phyloP scores from a whole-genome alignment of 92 coral and sea anemone species.

The Epizoanthus stellaris region DNA sequence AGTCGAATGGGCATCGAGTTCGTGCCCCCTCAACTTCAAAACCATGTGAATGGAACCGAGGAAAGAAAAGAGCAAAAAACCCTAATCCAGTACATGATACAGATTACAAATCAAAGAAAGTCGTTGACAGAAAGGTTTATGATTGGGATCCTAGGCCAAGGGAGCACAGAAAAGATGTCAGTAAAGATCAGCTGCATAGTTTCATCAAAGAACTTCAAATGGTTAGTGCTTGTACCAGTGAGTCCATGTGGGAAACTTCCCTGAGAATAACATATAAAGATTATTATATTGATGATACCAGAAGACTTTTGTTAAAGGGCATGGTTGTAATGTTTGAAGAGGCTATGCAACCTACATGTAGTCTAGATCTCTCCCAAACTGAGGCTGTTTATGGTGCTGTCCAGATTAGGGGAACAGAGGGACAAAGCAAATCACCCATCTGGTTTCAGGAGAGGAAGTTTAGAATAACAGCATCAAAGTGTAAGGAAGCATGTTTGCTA shows the following conservation, averaged over 20 bases:
- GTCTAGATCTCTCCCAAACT: too few species aligned
- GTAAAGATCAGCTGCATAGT: slow-evolving; percentile 15
- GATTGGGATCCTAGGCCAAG: slow-evolving; percentile 45
- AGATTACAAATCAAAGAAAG: slow-evolving; percentile 32
- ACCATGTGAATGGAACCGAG: slow-evolving; percentile 30
- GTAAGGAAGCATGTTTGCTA: slow-evolving; percentile 18
- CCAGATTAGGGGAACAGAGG: slow-evolving; percentile 24
- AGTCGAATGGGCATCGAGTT: slow-evolving; percentile 21
- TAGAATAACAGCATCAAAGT: slow-evolving; percentile 39
- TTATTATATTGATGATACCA: slow-evolving; percentile 14
- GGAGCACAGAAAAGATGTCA: slow-evolving; percentile 18
- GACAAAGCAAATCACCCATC: slow-evolving; percentile 31
- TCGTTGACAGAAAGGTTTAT: slow-evolving; percentile 12
- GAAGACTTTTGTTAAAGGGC: slow-evolving; percentile 16
- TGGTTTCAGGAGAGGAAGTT: slow-evolving; percentile 36
- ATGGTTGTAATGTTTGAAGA: slow-evolving; percentile 18
- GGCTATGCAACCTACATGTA: background rate
- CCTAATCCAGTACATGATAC: slow-evolving; percentile 27
- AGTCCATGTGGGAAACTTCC: slow-evolving; percentile 50
- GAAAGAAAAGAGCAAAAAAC: slow-evolving; percentile 47
- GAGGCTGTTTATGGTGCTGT: slow-evolving; percentile 23
- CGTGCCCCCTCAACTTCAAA: slow-evolving; percentile 13
- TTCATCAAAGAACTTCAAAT: background rate
- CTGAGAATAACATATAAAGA: slow-evolving; percentile 29
- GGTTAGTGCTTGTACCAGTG: slow-evolving; percentile 9